Evolutionary conservation across 2,888 invertebrate genomes (phyloP).

Genomic region (Eupithecia abbreviata): DNA sequence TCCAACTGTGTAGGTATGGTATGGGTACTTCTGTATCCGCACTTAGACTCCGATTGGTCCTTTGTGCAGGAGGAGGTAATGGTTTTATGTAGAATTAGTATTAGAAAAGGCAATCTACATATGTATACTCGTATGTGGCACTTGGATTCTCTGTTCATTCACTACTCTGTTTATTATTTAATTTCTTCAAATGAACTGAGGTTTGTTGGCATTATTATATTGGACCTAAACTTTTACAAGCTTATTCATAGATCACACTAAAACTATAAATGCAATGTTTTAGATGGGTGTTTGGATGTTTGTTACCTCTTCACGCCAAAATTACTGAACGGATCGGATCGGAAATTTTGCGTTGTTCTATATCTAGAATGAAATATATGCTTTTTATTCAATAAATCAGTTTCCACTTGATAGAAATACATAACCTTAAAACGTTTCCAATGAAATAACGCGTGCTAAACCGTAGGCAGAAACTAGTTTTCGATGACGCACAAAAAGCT

Average conservation of each 20-base stretch:
- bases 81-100: background rate
- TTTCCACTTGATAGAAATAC: background rate
- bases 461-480: background rate
- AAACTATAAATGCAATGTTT: no score
- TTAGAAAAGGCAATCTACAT: background rate
- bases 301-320: background rate
- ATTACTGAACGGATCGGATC: background rate
- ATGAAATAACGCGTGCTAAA: background rate
- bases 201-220: background rate
- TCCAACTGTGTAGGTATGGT: background rate
- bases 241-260: no score
- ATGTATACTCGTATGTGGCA: background rate
- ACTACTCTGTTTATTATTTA: background rate
- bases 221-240: background rate
- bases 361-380: background rate
- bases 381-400: background rate
- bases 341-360: background rate
- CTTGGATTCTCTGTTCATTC: background rate
- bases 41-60: no score
- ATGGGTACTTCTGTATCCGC: no score
- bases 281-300: background rate
- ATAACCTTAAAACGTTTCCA: background rate
- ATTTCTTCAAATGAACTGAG: background rate
- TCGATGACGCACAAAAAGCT: background rate
- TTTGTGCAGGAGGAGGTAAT: background rate